Evolutionary conservation across 1,140 invertebrate species (phyloP).

Genomic region (Sitophilus oryzae): DNA sequence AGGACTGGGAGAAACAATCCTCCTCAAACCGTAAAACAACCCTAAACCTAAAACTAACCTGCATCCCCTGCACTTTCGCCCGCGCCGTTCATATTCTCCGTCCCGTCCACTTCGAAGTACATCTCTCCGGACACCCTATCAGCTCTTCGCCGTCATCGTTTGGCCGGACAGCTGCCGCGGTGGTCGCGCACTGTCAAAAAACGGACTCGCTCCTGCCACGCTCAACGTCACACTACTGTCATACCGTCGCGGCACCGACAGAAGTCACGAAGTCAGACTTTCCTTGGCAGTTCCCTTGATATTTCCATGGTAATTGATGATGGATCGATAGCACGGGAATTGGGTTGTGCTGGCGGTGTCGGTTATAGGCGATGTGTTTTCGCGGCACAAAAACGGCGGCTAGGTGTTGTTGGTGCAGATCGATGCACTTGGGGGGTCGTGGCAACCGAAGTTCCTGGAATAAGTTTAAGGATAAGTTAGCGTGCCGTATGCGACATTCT

Average conservation of each 20-base stretch:
- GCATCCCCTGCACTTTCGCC: conserved; percentile 14
- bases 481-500: too few relatives aligned
- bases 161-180: too few relatives aligned
- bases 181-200: not conserved
- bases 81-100: conserved; percentile 8
- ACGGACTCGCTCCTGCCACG: not conserved
- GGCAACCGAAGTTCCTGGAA: too few relatives aligned
- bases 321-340: conserved; percentile 14
- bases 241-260: conserved; percentile 11
- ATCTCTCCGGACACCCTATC: conserved; percentile 9
- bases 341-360: not conserved
- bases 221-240: conserved; percentile 12
- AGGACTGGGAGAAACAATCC: too few relatives aligned
- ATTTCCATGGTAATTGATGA: conserved; percentile 27
- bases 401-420: not conserved
- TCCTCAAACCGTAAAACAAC: not conserved
- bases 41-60: conserved; percentile 12
- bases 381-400: too few relatives aligned
- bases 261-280: conserved; percentile 8
- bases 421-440: too few relatives aligned
- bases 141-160: conserved; percentile 5
- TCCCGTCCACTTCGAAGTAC: not conserved
- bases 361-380: conserved; percentile 3
- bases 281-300: too few relatives aligned
- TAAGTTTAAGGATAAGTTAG: too few relatives aligned